These are phyloP conservation scores for Epirrita christyi DNA, from an alignment of 2,888 invertebrate species.

Conservation along the genomic window DNA sequence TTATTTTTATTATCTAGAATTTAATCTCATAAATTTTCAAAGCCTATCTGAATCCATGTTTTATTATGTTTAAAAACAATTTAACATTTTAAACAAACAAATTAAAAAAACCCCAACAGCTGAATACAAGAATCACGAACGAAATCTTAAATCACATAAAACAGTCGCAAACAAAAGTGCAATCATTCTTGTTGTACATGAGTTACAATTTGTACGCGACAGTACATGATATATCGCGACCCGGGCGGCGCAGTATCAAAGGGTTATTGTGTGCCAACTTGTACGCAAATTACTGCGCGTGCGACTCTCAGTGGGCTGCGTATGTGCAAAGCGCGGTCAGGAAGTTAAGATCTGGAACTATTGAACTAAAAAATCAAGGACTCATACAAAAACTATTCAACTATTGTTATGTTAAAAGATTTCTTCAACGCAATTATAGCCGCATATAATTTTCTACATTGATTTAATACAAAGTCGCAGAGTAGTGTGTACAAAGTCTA, in stretches of 20 bases:
- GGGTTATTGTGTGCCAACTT: slow-evolving; percentile 57
- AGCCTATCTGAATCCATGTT: no score
- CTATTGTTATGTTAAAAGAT: no score
- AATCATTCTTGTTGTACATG: slow-evolving; percentile 41
- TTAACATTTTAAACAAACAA: slow-evolving; percentile 10
- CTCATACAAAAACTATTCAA: no score
- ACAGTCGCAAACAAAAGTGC: slow-evolving; percentile 35
- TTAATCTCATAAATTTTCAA: no score
- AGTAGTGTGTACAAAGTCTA: no score
- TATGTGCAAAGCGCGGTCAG: slow-evolving; percentile 4
- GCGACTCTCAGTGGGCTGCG: slow-evolving; percentile 19
- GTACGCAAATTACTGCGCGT: slow-evolving; percentile 44
- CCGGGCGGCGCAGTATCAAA: slow-evolving; percentile 54
- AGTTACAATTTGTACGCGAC: slow-evolving; percentile 37
- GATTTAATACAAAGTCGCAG: no score
- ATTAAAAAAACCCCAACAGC: slow-evolving; percentile 24
- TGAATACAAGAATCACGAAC: slow-evolving; percentile 28
- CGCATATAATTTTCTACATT: no score
- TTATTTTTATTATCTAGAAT: no score
- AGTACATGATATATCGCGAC: slow-evolving; percentile 29
- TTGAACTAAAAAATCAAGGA: no score
- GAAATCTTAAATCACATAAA: slow-evolving; percentile 30
- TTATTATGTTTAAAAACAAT: neutral
- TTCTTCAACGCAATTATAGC: no score
- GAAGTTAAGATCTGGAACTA: neutral